Evolutionary conservation across 2,888 invertebrate genomes (phyloP), one percentile per base, ranked within the genome.

Genomic region (Acanthosepion lycidas): DNA sequence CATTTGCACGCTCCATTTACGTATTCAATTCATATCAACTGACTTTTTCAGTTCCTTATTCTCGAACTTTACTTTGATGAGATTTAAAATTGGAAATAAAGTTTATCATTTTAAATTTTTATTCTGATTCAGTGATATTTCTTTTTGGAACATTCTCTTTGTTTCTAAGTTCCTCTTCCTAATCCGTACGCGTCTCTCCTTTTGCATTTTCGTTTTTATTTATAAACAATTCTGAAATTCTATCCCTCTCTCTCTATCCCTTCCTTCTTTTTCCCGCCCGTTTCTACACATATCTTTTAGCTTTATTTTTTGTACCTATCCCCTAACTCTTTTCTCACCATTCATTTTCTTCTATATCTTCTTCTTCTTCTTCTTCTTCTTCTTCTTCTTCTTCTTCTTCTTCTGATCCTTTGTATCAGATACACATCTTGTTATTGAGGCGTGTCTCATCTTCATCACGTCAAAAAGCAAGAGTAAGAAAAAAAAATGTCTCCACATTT

Each of bases 31-130:
- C 33, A 78, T 33, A n/a, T 15, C n/a, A 78, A 78, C 78, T 15
- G n/a, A 33, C n/a, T 78, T n/a, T 78, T 78, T n/a, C 78, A 78
- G 78, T 78, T 78, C n/a, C n/a, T n/a, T 78, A 12, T n/a, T 33
- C 33, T 78, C 28, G 12, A 28, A 28, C 28, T 78, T 78, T 78
- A 59, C 59, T 59, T 78, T n/a, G 78, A 78, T n/a, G 1, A n/a
- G n/a, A n/a, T 78, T 78, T 78, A 33, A 78, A 78, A 78, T 78
- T 78, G n/a, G 78, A 78, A 78, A 78, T 78, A 78, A n/a, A 78
- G n/a, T 78, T 78, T 78, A 33, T 59, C 59, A 23, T 59, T 59
- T 59, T 59, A 20, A 59, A 59, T 59, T 59, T 59, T 59, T 59
- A 59, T 59, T 55, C 55, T 55, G 55, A 55, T 55, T 55, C 59